Evolutionary conservation across 1,140 invertebrate species (phyloP), one percentile per base, ranked within the genome.

Genomic region (Telenomus remus): DNA sequence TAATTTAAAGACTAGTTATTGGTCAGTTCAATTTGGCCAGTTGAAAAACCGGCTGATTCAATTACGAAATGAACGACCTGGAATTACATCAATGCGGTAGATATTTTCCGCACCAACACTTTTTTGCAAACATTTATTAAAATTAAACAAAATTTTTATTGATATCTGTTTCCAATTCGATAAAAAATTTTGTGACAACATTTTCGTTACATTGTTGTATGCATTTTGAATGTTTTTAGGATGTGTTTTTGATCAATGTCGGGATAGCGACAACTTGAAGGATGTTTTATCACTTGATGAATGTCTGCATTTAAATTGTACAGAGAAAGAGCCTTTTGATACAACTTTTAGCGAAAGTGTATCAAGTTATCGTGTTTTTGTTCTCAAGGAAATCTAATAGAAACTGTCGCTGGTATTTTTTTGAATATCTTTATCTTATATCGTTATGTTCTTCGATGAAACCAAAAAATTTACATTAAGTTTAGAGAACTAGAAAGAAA

Each of bases 241-340:
- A n/a, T n/a, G n/a, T n/a, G 48, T 10, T 42, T 6, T 9, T 9
- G 54, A 65, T 64, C 53, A 59, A 19, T 48, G 48, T 15, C 69
- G 60, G 60, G 64, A 65, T 47, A 68, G 56, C 39, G 59, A 71
- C 43, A 63, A 55, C 71, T 8, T 37, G 34, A 56, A 68, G 63
- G 44, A 68, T 68, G 56, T 16, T 44, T 68, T 74, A 66, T 74
- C 63, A 44, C n/a, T 50, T 74, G 71, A 66, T 74, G 56, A 74
- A 66, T 66, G 46, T 42, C 33, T 13, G 10, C 13, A 6, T 64
- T 47, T 47, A 59, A 54, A 43, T 56, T 51, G 11, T n/a, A 19
- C 1, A 9, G 54, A 12, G 53, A 65, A 64, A 65, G 34, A 54
- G 7, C 34, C 39, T 15, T 33, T 12, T 42, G n/a, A 50, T 57